Conservation (phyloP, 2,113 vertebrate species). For the Caranx melampygus region DNA sequence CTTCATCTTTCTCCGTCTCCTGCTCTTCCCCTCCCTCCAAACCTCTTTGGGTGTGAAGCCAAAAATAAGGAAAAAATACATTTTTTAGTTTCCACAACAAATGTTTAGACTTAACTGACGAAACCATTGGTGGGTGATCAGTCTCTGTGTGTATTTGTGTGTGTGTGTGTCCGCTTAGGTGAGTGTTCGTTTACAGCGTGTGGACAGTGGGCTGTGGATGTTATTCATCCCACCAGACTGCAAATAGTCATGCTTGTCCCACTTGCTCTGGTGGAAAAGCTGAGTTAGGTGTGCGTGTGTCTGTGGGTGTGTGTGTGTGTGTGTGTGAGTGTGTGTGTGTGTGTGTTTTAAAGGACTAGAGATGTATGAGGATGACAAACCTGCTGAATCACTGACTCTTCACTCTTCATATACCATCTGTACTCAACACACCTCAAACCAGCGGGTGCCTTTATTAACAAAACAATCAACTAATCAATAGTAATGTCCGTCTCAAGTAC, state of each 20-base stretch:
- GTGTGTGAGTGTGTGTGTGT: constrained; percentile 9
- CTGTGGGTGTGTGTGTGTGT: not conserved
- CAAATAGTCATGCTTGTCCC: constrained; percentile 52
- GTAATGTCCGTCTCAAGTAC: not conserved
- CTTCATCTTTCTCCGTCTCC: constrained; percentile 51
- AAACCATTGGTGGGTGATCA: constrained; percentile 9
- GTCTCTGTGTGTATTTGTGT: not conserved
- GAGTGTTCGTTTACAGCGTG: constrained; percentile 2
- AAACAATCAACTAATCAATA: constrained; percentile 10
- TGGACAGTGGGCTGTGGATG: constrained; percentile 19
- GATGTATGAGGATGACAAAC: constrained; percentile 43
- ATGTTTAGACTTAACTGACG: constrained; percentile 24
- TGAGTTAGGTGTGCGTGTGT: not conserved
- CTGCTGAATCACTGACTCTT: constrained; percentile 40
- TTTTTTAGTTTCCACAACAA: constrained; percentile 34
- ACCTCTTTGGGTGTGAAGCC: constrained; percentile 14
- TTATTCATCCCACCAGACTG: constrained; percentile 57
- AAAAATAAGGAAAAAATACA: constrained; percentile 16
- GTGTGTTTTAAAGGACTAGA: constrained; percentile 22
- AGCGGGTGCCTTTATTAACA: not conserved
- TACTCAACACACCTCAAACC: constrained; percentile 23
- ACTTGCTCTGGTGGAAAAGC: constrained; percentile 30
- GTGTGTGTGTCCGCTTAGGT: not conserved
- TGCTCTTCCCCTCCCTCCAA: constrained; percentile 14
- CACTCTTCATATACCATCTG: constrained; percentile 45